Evolutionary conservation across 2,113 vertebrate species (phyloP), one percentile per base, ranked within the genome.

Genomic region (Neodontobutis hainanensis): DNA sequence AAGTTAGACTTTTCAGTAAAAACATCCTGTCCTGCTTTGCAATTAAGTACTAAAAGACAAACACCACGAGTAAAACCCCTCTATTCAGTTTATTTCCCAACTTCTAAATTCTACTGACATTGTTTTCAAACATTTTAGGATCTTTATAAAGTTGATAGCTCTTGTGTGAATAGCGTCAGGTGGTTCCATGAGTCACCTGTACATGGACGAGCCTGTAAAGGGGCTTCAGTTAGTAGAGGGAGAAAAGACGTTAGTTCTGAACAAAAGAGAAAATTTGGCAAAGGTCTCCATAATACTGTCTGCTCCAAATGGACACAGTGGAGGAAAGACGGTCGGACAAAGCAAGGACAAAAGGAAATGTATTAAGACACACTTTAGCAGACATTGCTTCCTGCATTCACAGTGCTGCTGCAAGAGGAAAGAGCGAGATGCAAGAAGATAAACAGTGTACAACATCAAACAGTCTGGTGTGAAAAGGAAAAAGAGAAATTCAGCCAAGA

Each of bases 241-340:
- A 64, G 68, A 76, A 57, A 53, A 73, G 57, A 52, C 34, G 87
- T 91, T 91, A 93, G 89, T 90, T 44, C 35, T 59, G 52, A 65
- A 38, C 76, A 64, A 51, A 78, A 64, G 68, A 57, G 76, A 61
- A 27, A 1, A 69, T 70, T 67, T 81, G 77, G 81, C 78, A 80
- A 15, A 82, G 61, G 80, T 63, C 69, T 83, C 82, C 77, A 75
- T 32, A 83, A 60, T 67, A 85, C 61, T 8, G 58, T 65, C 64
- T 63, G 57, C 80, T 89, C 77, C 75, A 81, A 69, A 73, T 70
- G 80, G 82, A 84, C 45, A 50, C 63, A 84, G 53, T 58, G 44
- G 73, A 75, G 59, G 63, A 82, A 45, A 61, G 71, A 90, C 55
- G 50, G 62, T 65, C 72, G 77, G 72, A 86, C 46, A 65, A 72